Conservation (phyloP, 2,113 vertebrate species). For the Mesocricetus auratus region DNA sequence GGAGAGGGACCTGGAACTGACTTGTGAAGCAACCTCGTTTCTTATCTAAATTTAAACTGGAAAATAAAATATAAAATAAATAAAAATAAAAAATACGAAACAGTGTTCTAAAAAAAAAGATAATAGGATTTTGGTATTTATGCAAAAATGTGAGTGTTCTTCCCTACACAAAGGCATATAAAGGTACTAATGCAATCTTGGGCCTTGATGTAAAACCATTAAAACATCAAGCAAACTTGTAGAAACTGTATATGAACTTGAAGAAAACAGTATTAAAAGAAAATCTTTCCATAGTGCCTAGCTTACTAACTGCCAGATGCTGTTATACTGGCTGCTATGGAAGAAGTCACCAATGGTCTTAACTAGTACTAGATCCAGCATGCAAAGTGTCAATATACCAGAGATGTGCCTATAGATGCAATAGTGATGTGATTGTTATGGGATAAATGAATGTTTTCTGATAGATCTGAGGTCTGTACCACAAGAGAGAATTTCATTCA, state of each 20-base stretch:
- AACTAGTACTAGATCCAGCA: neutral
- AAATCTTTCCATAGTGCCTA: neutral
- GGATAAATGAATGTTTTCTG: neutral
- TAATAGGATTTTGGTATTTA: neutral
- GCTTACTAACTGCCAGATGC: neutral
- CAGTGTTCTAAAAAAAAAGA: no score
- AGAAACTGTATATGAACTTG: neutral
- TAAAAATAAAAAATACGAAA: no score
- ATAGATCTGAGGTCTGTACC: neutral
- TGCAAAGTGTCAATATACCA: neutral
- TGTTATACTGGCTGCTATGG: neutral
- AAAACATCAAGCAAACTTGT: neutral
- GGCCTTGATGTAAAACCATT: neutral
- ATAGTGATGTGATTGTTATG: neutral
- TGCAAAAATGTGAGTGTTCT: neutral
- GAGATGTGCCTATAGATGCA: no score
- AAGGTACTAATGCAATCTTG: neutral
- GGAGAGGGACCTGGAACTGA: no score
- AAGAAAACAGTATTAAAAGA: neutral
- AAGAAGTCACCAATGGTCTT: neutral
- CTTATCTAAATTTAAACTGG: no score
- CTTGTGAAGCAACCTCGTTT: no score
- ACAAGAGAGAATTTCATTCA: neutral
- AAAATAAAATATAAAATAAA: no score
- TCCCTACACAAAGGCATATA: neutral